Evolutionary conservation across 2,888 invertebrate species (phyloP), one percentile per base, ranked within the genome.

Genomic region (Phengaris arion): DNA sequence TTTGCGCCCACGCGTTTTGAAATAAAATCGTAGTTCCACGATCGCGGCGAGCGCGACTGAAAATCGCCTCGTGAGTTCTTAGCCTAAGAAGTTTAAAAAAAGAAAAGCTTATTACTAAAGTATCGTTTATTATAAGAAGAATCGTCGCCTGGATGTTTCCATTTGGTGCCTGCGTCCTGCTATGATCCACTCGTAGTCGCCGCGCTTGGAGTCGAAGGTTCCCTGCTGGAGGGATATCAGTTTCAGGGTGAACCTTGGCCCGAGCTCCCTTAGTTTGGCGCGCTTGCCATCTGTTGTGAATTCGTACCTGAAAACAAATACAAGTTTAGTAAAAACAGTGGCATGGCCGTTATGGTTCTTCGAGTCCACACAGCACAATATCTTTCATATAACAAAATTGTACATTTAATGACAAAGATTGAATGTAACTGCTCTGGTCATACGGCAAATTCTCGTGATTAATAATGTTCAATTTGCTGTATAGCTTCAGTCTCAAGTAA

Each of bases 161-260:
- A 99, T 96, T 83, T 97, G 96, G 89, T 99, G 99, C 45, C 99
- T 94, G 88, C 98, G 96, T 79, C 98, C 98, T 76, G 96, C 95
- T 82, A 97, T 96, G 80, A 98, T 96, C 99, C 99, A 99, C 87
- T 99, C 98, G 87, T 97, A 99, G 88, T 99, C 98, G 0, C 99
- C 99, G 83, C 96, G 97, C 91, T 99, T 98, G 74, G 98, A 97
- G 90, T 99, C 98, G 90, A 99, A 99, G 0, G 98, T 98, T 74
- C 99, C 99, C 86, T 98, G 98, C 87, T 99, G 99, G 69, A 99
- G 91, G 0, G 98, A 99, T 78, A 97, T 94, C 79, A 99, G 91
- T 86, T 97, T 97, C 57, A 99, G 90, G 0, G 99, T 99, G 90
- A 99, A 99, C 80, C 99, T 94, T 0, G 99, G 99, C 0, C 99